Evolutionary conservation across 2,113 vertebrate species (phyloP).

Genomic region (Heterocephalus glaber): DNA sequence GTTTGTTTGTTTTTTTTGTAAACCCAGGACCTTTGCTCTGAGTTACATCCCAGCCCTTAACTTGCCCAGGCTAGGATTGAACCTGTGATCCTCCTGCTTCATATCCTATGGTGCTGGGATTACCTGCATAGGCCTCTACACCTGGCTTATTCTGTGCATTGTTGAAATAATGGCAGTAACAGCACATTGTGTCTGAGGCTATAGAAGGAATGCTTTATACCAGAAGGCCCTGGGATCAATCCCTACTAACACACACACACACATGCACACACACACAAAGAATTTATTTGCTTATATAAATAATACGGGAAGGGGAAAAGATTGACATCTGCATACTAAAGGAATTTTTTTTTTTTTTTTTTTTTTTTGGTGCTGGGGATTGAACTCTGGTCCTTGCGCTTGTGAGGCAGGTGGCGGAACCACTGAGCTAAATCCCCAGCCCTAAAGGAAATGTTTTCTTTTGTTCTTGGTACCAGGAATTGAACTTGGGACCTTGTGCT

Average conservation of each 20-base stretch:
- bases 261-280: too few relatives aligned
- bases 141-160: not conserved
- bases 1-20: not conserved
- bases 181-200: not conserved
- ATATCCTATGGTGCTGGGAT: not conserved
- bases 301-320: not conserved
- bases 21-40: not conserved
- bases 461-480: too few relatives aligned
- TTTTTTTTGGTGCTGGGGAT: too few relatives aligned
- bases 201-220: not conserved
- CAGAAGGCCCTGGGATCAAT: not conserved
- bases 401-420: too few relatives aligned
- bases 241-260: not conserved
- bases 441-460: not conserved
- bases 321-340: not conserved
- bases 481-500: too few relatives aligned
- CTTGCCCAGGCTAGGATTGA: not conserved
- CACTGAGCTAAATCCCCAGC: too few relatives aligned
- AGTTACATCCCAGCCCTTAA: not conserved
- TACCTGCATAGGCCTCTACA: not conserved
- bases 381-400: too few relatives aligned
- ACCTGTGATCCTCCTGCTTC: not conserved
- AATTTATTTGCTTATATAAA: conserved; percentile 17
- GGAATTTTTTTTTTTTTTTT: not conserved
- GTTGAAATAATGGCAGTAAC: conserved; percentile 3